These are phyloP conservation scores for Melanotaenia nigrans DNA, from an alignment of 2,797 vertebrate species.

Conservation along the genomic window DNA sequence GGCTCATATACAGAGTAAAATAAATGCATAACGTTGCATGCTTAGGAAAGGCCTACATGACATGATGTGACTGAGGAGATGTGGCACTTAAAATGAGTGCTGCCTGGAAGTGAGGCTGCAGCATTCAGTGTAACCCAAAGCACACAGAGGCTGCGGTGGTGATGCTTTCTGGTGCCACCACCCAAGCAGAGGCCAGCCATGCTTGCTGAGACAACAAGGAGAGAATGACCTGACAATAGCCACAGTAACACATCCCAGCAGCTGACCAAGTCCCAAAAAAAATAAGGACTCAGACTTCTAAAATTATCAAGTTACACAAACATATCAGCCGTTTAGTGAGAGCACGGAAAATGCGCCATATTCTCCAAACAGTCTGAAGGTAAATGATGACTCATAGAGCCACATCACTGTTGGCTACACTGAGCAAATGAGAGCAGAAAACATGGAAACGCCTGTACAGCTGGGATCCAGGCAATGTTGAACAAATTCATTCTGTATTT, in stretches of 20 bases:
- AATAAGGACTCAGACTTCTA: not conserved
- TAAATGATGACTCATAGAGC: constrained; percentile 63
- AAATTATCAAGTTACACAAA: constrained; percentile 7
- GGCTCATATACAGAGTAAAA: not conserved
- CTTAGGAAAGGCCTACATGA: not conserved
- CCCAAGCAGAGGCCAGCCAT: constrained; percentile 34
- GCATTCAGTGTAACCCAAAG: constrained; percentile 32
- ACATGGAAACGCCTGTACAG: constrained; percentile 24
- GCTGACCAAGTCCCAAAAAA: constrained; percentile 17
- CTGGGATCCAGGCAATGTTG: constrained; percentile 2
- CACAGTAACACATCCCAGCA: constrained; percentile 17
- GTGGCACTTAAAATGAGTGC: constrained; percentile 47
- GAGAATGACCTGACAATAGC: constrained; percentile 48
- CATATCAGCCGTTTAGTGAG: constrained; percentile 26
- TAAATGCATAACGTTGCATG: not conserved
- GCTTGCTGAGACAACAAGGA: constrained; percentile 27
- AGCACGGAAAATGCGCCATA: constrained; percentile 38
- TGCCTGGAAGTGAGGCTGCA: constrained; percentile 29
- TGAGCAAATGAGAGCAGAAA: constrained; percentile 36
- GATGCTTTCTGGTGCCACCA: constrained; percentile 43
- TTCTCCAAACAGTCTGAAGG: constrained; percentile 49
- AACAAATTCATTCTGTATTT: constrained; percentile 14
- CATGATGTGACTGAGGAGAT: constrained; percentile 17
- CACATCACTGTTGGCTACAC: constrained; percentile 26
- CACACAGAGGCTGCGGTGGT: constrained; percentile 59